phyloP scores from a whole-genome alignment of 23 tunicate genomes.

The Phallusia fumigata region DNA sequence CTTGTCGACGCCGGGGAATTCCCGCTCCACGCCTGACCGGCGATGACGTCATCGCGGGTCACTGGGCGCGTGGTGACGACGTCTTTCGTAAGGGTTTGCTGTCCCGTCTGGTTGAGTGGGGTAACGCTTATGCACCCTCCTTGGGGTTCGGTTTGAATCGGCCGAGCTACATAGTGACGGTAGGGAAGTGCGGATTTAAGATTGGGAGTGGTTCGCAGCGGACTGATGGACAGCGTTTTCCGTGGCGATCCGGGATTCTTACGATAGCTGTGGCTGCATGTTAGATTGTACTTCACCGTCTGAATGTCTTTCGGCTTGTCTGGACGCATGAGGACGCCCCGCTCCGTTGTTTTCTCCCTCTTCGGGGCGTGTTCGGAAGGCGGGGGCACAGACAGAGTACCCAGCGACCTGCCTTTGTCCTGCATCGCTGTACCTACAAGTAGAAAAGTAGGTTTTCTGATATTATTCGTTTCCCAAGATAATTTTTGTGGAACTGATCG shows the following conservation, averaged over 20 bases:
- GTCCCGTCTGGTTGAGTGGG: not conserved
- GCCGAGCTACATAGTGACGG: not conserved
- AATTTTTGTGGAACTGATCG: no score
- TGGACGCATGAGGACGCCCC: not conserved
- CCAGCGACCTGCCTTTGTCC: not conserved
- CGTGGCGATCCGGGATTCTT: not conserved
- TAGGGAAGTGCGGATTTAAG: not conserved
- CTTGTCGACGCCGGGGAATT: not conserved
- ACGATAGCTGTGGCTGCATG: conserved; percentile 9
- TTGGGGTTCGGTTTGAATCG: not conserved
- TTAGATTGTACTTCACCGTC: not conserved
- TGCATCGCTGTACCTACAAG: not conserved
- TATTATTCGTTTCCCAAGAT: no score
- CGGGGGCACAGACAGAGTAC: not conserved
- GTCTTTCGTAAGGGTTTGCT: not conserved
- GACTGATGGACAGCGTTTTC: not conserved
- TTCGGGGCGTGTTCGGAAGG: not conserved
- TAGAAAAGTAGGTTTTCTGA: not conserved
- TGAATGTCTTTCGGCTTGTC: not conserved
- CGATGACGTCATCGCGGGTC: not conserved
- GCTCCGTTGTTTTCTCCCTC: not conserved
- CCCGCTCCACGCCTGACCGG: conserved; percentile 8
- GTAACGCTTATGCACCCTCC: not conserved
- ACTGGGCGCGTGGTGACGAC: not conserved
- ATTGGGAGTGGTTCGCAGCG: not conserved